Percentiles rank a stretch among this genome's conserved stretches.
These are phyloP conservation scores for Chionomys nivalis DNA, from an alignment of 2,113 vertebrate species.

Conservation along the genomic window DNA sequence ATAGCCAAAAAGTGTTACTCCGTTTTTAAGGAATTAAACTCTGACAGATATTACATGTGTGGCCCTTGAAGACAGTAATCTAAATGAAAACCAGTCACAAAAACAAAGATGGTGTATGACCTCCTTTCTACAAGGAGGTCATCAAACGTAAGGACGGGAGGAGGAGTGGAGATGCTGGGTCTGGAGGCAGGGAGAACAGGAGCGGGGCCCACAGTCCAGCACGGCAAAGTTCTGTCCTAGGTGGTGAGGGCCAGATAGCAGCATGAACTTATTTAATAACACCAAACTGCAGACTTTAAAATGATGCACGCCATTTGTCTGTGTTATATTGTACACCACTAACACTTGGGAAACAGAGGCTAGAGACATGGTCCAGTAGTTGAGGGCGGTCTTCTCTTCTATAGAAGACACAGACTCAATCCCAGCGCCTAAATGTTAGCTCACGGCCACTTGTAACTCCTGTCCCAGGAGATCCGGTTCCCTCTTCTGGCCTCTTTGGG, in stretches of 20 bases:
- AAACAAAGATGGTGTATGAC: background rate
- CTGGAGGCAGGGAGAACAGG: background rate
- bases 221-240: background rate
- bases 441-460: background rate
- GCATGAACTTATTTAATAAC: background rate
- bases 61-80: background rate
- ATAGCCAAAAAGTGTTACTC: background rate
- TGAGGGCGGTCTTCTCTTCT: background rate
- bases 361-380: background rate
- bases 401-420: background rate
- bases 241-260: background rate
- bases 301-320: background rate
- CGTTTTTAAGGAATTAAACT: background rate
- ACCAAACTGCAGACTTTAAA: background rate
- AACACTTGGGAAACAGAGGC: background rate
- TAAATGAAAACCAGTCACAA: background rate
- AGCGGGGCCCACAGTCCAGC: background rate
- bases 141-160: background rate
- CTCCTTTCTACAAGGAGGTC: background rate
- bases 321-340: background rate
- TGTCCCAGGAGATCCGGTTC: background rate
- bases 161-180: no score
- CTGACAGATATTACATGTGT: background rate
- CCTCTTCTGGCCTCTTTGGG: background rate
- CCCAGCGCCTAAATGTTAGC: background rate